Evolutionary conservation across 2,113 vertebrate species (phyloP).

Genomic region (Psittacula cyanocephala): DNA sequence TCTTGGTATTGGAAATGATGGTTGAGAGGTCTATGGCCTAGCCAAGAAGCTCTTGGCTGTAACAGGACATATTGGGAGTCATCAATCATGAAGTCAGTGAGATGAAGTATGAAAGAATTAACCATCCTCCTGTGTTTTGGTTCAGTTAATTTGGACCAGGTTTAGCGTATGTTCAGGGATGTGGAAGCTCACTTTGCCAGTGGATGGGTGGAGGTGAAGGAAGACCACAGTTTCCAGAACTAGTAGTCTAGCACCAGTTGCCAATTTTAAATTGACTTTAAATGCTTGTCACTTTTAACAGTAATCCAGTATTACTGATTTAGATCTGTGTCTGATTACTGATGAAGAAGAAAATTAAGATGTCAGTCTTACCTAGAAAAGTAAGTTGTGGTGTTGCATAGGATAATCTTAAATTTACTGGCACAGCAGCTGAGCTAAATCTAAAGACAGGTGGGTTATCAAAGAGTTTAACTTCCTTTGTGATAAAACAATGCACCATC

Average conservation of each 20-base stretch:
- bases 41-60: accelerated
- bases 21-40: not conserved
- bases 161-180: not conserved
- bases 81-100: not conserved
- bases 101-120: not conserved
- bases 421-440: not conserved
- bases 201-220: not conserved
- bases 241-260: not conserved
- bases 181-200: not conserved
- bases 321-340: not conserved
- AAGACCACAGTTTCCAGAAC: not conserved
- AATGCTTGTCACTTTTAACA: not conserved
- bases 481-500: not conserved
- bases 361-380: not conserved
- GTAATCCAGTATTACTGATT: not conserved
- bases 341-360: not conserved
- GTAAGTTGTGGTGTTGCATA: not conserved
- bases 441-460: not conserved
- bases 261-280: not conserved
- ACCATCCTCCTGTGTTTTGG: not conserved
- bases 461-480: not conserved
- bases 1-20: not conserved
- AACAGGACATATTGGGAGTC: not conserved
- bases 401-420: not conserved
- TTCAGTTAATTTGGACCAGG: not conserved